Evolutionary conservation across 1,140 invertebrate species (phyloP), one percentile per base, ranked within the genome.

Genomic region (Atta cephalotes): DNA sequence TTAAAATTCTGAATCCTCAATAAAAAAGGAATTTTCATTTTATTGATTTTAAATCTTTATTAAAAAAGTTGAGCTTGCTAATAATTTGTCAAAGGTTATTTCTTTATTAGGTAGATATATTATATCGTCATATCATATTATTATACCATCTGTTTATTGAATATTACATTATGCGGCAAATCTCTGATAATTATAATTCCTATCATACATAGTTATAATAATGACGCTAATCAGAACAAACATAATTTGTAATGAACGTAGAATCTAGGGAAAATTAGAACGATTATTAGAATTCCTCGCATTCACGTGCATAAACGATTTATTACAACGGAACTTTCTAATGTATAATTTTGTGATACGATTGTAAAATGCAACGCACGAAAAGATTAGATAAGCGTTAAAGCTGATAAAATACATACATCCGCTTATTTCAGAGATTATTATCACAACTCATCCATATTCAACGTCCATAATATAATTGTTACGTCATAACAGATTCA

Each of bases 351-450:
- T 79, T 79, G 14, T 31, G 51, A 56, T 45, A 21, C 25, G 66
- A 49, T 70, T 51, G 49, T 25, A 3, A 60, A 45, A n/a, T 21
- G 49, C 14, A 7, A 28, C 45, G 39, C 53, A 49, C 7, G 70
- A 76, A 74, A 45, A 45, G n/a, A 63, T 82, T 72, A 62, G 71
- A 76, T 62, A 62, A 84, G 70, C 63, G 49, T 76, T 76, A 84
- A 62, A 84, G 35, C 56, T n/a, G 70, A 84, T 76, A 84, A 82
- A 45, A 72, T n/a, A 31, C 12, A 25, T 51, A 9, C 14, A 35
- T 6, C 18, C 28, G 16, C 39, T 45, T n/a, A 35, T 51, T 51
- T 76, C 25, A 18, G 3, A 35, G 39, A 31, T 45, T 12, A 35
- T 82, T 82, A 82, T 82, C 16, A 25, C 56, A 28, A 51, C 7